These are phyloP conservation scores for Pristionchus fissidentatus DNA, from an alignment of 2,888 invertebrate genomes.

Conservation along the genomic window DNA sequence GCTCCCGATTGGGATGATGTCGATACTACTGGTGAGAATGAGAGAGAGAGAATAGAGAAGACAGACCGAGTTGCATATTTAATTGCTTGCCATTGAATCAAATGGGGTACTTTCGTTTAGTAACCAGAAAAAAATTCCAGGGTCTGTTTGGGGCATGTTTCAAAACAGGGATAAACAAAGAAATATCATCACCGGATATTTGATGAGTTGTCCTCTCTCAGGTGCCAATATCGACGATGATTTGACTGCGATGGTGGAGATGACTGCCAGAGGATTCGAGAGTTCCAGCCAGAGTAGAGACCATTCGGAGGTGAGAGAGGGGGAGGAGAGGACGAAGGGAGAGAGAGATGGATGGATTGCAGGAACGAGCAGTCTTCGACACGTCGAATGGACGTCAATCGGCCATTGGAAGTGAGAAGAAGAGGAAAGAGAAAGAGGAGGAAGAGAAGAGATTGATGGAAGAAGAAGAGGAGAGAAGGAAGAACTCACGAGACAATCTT, in stretches of 20 bases:
- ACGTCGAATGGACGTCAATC: background rate
- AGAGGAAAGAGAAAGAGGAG: background rate
- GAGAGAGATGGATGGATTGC: background rate
- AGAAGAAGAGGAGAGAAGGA: conserved; percentile 36
- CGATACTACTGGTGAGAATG: background rate
- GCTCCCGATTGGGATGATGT: conserved; percentile 43
- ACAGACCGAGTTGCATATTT: too few species aligned
- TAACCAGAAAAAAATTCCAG: too few species aligned
- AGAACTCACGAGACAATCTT: background rate
- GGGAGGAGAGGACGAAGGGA: background rate
- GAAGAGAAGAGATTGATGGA: background rate
- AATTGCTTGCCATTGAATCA: too few species aligned
- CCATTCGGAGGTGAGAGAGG: background rate
- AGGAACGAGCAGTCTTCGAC: background rate
- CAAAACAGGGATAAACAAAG: background rate
- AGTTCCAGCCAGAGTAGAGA: background rate
- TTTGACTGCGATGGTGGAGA: background rate
- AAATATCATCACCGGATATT: too few species aligned
- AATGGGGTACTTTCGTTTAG: too few species aligned
- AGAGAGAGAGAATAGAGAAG: too few species aligned
- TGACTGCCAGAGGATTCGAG: background rate
- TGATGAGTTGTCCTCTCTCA: background rate
- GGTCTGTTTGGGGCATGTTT: too few species aligned
- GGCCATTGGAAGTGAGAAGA: conserved; percentile 5
- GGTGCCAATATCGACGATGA: background rate